These are phyloP conservation scores for Pristionchus maxplancki DNA, from an alignment of 2,888 invertebrate species.

Conservation along the genomic window DNA sequence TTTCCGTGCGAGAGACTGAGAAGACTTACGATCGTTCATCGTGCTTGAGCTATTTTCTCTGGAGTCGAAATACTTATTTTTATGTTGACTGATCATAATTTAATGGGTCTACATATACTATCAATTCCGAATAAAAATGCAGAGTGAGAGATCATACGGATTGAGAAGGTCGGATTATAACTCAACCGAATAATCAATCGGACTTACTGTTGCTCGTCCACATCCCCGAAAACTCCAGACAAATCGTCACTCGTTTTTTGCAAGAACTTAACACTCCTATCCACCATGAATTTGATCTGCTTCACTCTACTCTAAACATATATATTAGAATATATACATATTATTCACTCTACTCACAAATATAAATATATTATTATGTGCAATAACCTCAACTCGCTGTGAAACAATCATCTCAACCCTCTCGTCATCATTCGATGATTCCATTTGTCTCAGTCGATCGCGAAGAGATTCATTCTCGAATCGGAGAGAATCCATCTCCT, in stretches of 20 bases:
- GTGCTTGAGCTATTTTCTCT: background rate
- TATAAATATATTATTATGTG: too few species aligned
- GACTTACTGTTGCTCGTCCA: slow-evolving; percentile 20
- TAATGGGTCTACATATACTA: too few species aligned
- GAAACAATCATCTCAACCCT: slow-evolving; percentile 49
- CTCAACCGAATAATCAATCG: too few species aligned
- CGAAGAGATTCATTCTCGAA: slow-evolving; percentile 43
- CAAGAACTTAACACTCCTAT: slow-evolving; percentile 7
- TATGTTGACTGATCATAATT: background rate
- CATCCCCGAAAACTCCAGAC: background rate
- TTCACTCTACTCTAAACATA: slow-evolving; percentile 19
- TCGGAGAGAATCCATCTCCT: slow-evolving; percentile 47
- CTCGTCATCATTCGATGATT: slow-evolving; percentile 42
- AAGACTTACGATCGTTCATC: background rate
- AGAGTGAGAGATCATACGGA: too few species aligned
- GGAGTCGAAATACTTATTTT: background rate
- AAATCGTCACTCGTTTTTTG: slow-evolving; percentile 45
- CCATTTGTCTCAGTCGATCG: slow-evolving; percentile 37
- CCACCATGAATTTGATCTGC: slow-evolving; percentile 28
- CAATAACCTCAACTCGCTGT: slow-evolving; percentile 48
- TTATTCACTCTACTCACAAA: background rate
- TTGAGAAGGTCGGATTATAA: too few species aligned
- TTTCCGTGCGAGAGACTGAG: slow-evolving; percentile 1
- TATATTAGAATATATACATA: background rate
- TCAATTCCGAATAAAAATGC: too few species aligned